phyloP scores from a whole-genome alignment of 1,140 invertebrate genomes.

The Bicyclus anynana region DNA sequence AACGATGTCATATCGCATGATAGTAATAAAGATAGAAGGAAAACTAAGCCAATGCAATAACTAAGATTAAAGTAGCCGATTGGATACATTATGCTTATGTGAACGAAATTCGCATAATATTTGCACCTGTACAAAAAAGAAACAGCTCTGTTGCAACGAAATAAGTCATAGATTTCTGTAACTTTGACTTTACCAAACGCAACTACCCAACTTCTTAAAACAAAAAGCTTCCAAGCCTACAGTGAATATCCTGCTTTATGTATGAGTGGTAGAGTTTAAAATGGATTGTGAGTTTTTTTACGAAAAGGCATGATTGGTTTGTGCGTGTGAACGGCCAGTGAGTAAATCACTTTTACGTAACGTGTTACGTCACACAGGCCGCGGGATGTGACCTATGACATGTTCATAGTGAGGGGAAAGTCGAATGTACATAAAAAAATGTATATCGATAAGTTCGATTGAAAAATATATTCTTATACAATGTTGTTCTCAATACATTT shows the following conservation, averaged over 20 bases:
- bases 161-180: constrained; percentile 2
- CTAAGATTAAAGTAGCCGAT: constrained; percentile 8
- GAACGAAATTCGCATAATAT: constrained; percentile 2
- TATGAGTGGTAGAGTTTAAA: constrained; percentile 2
- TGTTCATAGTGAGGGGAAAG: constrained; percentile 9
- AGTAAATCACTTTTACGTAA: constrained; percentile 30
- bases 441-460: constrained; percentile 5
- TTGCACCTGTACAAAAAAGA: background rate
- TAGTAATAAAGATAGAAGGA: background rate
- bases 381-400: constrained; percentile 30
- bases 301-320: constrained; percentile 14
- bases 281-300: background rate
- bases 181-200: background rate
- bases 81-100: constrained; percentile 14
- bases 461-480: background rate
- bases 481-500: too few relatives aligned
- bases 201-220: constrained; percentile 1
- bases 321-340: constrained; percentile 30
- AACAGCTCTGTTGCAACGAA: background rate
- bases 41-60: constrained; percentile 17
- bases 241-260: constrained; percentile 1
- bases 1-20: too few relatives aligned
- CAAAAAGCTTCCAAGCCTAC: background rate
- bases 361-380: constrained; percentile 27
- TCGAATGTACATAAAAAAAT: too few relatives aligned